phyloP scores from a whole-genome alignment of 2,113 vertebrate species.

The Amphiprion ocellaris region DNA sequence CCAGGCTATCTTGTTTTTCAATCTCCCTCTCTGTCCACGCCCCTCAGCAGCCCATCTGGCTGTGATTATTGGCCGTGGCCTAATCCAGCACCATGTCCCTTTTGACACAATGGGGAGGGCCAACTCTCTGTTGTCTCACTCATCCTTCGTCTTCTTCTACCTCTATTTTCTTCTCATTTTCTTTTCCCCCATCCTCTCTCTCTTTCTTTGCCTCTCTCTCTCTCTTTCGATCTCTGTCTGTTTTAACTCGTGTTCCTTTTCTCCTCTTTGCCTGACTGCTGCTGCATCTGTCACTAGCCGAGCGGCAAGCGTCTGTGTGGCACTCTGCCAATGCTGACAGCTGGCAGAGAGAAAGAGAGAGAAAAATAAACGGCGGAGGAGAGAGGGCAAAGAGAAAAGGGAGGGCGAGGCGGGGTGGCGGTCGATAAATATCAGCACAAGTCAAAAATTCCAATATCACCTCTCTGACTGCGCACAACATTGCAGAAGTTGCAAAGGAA shows the following conservation, averaged over 20 bases:
- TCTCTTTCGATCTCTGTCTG: constrained; percentile 16
- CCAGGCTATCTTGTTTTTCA: constrained; percentile 72
- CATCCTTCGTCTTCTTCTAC: constrained; percentile 27
- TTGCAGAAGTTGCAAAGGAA: constrained; percentile 41
- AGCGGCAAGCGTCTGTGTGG: constrained; percentile 68
- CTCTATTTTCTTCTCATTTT: constrained; percentile 4
- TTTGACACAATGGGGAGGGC: constrained; percentile 68
- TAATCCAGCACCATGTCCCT: constrained; percentile 72
- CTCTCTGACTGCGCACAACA: constrained; percentile 41
- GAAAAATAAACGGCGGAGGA: constrained; percentile 65
- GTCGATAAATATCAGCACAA: constrained; percentile 66
- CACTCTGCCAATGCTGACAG: constrained; percentile 79
- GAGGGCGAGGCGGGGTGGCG: neutral
- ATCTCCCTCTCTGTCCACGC: constrained; percentile 61
- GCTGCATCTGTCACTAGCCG: constrained; percentile 74
- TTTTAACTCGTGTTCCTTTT: constrained; percentile 55
- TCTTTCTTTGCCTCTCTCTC: constrained; percentile 3
- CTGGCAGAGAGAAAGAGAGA: constrained; percentile 73
- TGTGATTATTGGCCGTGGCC: constrained; percentile 75
- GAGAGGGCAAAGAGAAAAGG: constrained; percentile 44
- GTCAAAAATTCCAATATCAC: constrained; percentile 67
- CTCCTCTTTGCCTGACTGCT: constrained; percentile 57
- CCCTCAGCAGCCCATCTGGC: constrained; percentile 78
- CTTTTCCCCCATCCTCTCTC: neutral
- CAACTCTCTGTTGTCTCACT: constrained; percentile 53